Evolutionary conservation across 2,888 invertebrate genomes (phyloP), one percentile per base, ranked within the genome.

Genomic region (Polydrusus tereticollis): DNA sequence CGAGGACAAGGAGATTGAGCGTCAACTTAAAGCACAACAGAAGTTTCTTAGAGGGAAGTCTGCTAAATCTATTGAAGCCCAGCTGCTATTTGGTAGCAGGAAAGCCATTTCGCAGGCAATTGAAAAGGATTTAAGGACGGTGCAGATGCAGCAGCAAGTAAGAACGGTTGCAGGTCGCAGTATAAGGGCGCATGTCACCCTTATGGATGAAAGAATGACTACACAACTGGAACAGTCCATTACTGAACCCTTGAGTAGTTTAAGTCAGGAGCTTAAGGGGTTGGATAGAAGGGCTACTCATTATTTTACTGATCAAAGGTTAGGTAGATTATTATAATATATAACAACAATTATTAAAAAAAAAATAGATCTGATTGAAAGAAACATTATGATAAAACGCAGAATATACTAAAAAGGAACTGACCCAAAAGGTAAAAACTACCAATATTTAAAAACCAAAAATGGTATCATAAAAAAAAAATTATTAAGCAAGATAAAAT

Each of bases 261-360:
- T 93, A 47, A 91, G 89, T 79, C 84, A 87, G 72, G 92, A 92
- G 33, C 85, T 93, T 72, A 89, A 88, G 77, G 87, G 88, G 79
- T 91, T 91, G 80, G 90, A 91, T 78, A 86, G 88, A 79, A 87
- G 90, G 77, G 89, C 88, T 74, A 87, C 88, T 64, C 86, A 84
- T 79, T 88, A 90, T 84, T 87, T 88, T 80, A 84, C 88, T 77
- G 90, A 92, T 80, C 89, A 89, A 87, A 92, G 92, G 93, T 92
- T 87, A 84, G 14, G 14, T 38, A 4, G n/a, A n/a, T 12, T n/a
- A n/a, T 1, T 38, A n/a, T n/a, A 1, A 4, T 38, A 38, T 38
- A n/a, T 38, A 26, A 26, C 7, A 5, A 26, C 4, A 26, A 26
- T 26, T 5, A 3, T 7, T 26, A 26, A 26, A 5, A 26, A 10